A percentile compares a stretch with the other conserved stretches of the same genome.
These are phyloP conservation scores for Palythoa caribaeorum DNA, from an alignment of 92 coral and sea anemone species.

Conservation along the genomic window DNA sequence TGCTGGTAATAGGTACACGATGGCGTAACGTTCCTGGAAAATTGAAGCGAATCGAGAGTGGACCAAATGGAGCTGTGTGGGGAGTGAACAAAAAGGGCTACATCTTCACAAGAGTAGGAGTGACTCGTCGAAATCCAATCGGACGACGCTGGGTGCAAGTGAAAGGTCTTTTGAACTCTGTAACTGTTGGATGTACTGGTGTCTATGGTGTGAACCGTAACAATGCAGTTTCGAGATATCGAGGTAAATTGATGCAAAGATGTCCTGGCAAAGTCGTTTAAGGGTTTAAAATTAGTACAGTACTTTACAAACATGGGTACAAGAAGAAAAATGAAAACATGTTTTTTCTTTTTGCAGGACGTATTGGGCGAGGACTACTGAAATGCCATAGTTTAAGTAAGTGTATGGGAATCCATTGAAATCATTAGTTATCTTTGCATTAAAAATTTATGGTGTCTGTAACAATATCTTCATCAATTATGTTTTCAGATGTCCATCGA, in stretches of 20 bases:
- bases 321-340: not conserved
- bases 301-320: not conserved
- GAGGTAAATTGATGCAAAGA: not conserved
- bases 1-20: not conserved
- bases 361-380: too few species aligned
- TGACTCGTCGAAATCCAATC: constrained; percentile 25
- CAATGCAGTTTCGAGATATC: constrained; percentile 11
- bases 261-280: too few species aligned
- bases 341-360: not conserved
- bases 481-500: not conserved
- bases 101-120: constrained; percentile 12
- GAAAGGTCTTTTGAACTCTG: constrained; percentile 1
- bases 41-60: not conserved
- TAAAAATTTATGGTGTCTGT: not conserved
- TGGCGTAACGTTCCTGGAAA: not conserved
- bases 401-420: too few species aligned
- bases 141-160: constrained; percentile 20
- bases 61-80: constrained; percentile 22
- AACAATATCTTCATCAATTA: not conserved
- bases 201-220: constrained; percentile 3
- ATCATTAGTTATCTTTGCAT: not conserved
- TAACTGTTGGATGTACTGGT: constrained; percentile 28
- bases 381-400: not conserved
- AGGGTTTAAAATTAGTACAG: not conserved
- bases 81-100: not conserved